Percentiles rank a stretch among this genome's conserved stretches.
phyloP scores from a whole-genome alignment of 1,140 invertebrate genomes.

The Dendrolimus punctatus region DNA sequence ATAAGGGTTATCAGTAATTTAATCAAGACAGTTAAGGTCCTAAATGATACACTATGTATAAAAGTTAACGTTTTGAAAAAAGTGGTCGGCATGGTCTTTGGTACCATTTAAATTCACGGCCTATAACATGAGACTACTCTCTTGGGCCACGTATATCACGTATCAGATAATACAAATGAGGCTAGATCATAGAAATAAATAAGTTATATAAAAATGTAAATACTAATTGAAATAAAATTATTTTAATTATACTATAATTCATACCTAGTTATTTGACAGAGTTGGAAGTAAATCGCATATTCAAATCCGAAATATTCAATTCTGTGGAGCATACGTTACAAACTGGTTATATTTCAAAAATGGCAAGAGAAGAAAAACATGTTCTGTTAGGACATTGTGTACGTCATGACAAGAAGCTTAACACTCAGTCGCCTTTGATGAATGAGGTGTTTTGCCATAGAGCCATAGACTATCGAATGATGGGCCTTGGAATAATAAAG shows the following conservation, averaged over 20 bases:
- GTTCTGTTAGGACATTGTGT: constrained; percentile 46
- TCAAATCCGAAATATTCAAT: constrained; percentile 75
- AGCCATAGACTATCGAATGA: constrained; percentile 50
- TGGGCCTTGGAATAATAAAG: constrained; percentile 54
- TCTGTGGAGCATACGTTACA: constrained; percentile 54
- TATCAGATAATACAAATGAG: too few relatives aligned
- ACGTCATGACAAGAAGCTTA: constrained; percentile 49
- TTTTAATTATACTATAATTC: not conserved
- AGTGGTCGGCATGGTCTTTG: too few relatives aligned
- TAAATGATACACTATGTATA: too few relatives aligned
- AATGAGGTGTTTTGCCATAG: constrained; percentile 60
- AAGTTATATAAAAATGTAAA: too few relatives aligned
- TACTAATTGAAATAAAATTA: too few relatives aligned
- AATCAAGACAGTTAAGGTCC: too few relatives aligned
- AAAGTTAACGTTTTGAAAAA: too few relatives aligned
- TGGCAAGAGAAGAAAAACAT: constrained; percentile 38
- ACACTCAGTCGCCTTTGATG: constrained; percentile 50
- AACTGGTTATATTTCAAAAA: constrained; percentile 36
- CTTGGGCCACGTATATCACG: too few relatives aligned
- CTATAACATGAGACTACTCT: too few relatives aligned
- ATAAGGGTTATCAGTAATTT: too few relatives aligned
- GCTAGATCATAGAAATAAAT: too few relatives aligned
- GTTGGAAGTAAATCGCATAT: constrained; percentile 74
- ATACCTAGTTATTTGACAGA: constrained; percentile 22
- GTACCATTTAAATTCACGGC: too few relatives aligned